These are phyloP conservation scores for Parauchenoglanis ngamensis DNA, from an alignment of 2,797 vertebrate species.

Conservation along the genomic window DNA sequence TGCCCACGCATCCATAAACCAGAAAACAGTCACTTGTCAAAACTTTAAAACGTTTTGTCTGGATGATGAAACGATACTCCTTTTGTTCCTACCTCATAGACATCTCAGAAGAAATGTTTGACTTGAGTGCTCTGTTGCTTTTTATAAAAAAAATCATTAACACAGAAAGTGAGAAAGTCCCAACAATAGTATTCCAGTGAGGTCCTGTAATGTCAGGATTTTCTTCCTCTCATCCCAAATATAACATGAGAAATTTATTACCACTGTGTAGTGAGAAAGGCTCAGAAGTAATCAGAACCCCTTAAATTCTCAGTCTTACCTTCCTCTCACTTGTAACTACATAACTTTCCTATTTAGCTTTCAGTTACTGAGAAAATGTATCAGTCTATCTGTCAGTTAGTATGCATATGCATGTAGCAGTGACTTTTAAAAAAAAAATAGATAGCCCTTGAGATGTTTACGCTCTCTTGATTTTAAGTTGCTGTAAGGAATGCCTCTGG, in stretches of 20 bases:
- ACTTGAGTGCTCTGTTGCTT: neutral
- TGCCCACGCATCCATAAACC: neutral
- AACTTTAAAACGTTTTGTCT: neutral
- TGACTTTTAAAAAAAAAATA: neutral
- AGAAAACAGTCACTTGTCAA: constrained; percentile 3
- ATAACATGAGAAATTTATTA: constrained; percentile 46
- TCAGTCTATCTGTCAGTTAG: neutral
- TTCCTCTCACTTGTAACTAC: neutral
- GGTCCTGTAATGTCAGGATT: constrained; percentile 41
- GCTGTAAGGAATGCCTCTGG: constrained; percentile 6
- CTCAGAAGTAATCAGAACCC: constrained; percentile 23
- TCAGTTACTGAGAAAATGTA: neutral
- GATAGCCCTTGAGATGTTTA: constrained; percentile 5
- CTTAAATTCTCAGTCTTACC: constrained; percentile 3
- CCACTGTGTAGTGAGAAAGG: constrained; percentile 28
- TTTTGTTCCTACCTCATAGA: neutral
- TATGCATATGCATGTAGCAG: neutral
- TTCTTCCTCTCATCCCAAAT: constrained; percentile 27
- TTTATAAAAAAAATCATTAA: constrained; percentile 19
- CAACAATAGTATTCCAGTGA: constrained; percentile 27
- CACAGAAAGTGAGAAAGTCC: constrained; percentile 27
- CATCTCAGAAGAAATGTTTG: neutral
- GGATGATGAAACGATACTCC: neutral
- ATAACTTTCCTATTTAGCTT: neutral
- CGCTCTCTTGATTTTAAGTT: neutral